Base-by-base conservation (phyloP, 2,797 vertebrate genomes). In the Thaleichthys pacificus region DNA sequence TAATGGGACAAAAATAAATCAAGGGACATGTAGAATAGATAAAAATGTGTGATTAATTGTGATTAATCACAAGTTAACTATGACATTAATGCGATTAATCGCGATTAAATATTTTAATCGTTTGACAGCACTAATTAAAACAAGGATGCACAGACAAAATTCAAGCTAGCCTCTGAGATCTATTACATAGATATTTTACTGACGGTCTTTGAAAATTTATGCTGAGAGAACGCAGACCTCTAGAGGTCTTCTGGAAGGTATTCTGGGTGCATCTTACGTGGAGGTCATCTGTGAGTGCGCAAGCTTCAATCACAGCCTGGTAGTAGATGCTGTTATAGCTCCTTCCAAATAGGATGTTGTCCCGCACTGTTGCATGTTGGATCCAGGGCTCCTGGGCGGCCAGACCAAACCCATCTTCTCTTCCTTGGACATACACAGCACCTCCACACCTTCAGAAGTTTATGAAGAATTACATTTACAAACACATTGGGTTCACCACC, bases 371-470 rank as follows among this genome's bases (percentile, higher is more conserved):
- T 62, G 94, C 93, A 63, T 97, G 95, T 87, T 98, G 98, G 84
- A 99, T 96, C 98, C 98, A 99, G 14, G 97, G 92, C 77, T 99
- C 98, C 91, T 99, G 97, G 1, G 93, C 84, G 8, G 91, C 94
- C 78, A 99, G 89, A 32, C 95, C 96, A 51, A 99, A 97, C 73
- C 98, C 97, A 28, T 80, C 81, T 73, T 93, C 93, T 82, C 92
- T 87, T 63, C 91, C 92, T 17, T 89, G 86, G 4, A 97, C 87
- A 0, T 91, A 93, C 12, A 98, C 83, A 47, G 42, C 90, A 0
- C 96, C 96, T 8, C 82, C 85, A 54, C 87, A 86, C 82, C 94
- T 94, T 80, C 42, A 84, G 12, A 15, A 22, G 4, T 15, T 11
- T 35, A 19, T 12, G 42, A 68, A 56, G 4, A 56, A n/a, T 56